Base-by-base conservation (phyloP, 2,797 vertebrate genomes). In the Catharus ustulatus region DNA sequence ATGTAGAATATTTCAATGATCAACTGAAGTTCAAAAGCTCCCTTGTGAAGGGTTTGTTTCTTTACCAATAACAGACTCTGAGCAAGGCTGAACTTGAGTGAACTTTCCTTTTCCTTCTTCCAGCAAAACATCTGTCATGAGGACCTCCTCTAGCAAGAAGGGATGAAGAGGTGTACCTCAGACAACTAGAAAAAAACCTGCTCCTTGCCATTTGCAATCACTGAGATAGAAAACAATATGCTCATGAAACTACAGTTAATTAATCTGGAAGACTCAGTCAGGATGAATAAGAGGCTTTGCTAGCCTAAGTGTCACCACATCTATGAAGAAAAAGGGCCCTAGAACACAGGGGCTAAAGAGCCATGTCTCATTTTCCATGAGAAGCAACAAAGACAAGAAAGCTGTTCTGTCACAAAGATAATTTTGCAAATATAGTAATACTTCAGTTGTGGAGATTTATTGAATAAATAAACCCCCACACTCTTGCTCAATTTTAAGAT, bases 321-420 rank as follows among this genome's bases (percentile, higher is more conserved):
- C 3, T 21, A 6, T 18, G 34, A 86, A 49, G 30, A 38, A 62
- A 71, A 58, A 63, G 54, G 42, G 42, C 11, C 38, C 19, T 4
- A 73, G 23, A 86, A 43, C 19, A 10, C 11, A 48, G 32, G 4
- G 8, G 15, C 15, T 73, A 7, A 57, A 72, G 10, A 49, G 49
- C 11, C 3, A 2, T 5, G 2, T 49, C 30, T 57, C 5, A 0
- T 29, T 77, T 74, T 87, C 43, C 7, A 0, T 16, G 61, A 45
- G 15, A 81, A 61, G 30, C 30, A 61, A 74, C 14, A 46, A 49
- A 18, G 26, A 78, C 18, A 73, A 62, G 13, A 80, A 89, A 77
- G 32, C 2, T 86, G 22, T 14, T 73, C 24, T 52, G 23, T 42
- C 38, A 74, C 26, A 24, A 6, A 15, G 4, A 49, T 27, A n/a